Conservation (phyloP, 2,797 vertebrate species). For the Harpagifer antarcticus region DNA sequence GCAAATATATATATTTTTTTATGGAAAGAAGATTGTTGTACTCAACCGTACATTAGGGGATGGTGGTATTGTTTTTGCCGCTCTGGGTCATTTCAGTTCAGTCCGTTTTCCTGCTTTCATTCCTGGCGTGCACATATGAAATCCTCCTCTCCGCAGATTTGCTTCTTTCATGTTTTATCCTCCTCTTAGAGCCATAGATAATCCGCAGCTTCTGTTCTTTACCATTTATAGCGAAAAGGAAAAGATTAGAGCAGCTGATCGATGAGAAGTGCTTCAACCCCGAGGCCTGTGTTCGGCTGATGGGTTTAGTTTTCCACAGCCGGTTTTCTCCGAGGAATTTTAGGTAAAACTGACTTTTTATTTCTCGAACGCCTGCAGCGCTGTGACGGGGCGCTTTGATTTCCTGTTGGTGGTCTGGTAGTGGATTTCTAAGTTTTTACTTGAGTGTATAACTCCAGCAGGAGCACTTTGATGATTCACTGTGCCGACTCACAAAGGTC, state of each 20-base stretch:
- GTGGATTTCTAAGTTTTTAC: slow-evolving; percentile 19
- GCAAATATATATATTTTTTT: neutral
- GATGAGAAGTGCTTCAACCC: slow-evolving; percentile 49
- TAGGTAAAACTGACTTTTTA: slow-evolving; percentile 27
- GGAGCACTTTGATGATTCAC: slow-evolving; percentile 47
- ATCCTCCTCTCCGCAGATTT: slow-evolving; percentile 27
- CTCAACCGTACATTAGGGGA: neutral
- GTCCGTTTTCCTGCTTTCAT: slow-evolving; percentile 29
- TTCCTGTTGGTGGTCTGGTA: slow-evolving; percentile 40
- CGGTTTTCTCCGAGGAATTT: neutral
- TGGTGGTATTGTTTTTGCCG: neutral
- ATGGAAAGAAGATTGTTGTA: neutral
- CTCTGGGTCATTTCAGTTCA: neutral
- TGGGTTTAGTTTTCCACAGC: slow-evolving; percentile 42
- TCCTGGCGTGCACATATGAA: slow-evolving; percentile 40
- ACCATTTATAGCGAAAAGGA: slow-evolving; percentile 73
- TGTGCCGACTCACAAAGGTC: slow-evolving; percentile 25
- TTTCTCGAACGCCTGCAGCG: slow-evolving; percentile 51
- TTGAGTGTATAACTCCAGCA: slow-evolving; percentile 10
- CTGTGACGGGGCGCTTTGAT: slow-evolving; percentile 37
- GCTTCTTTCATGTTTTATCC: slow-evolving; percentile 40
- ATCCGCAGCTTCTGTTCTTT: slow-evolving; percentile 61
- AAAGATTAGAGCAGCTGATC: slow-evolving; percentile 57
- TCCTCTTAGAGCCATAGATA: slow-evolving; percentile 63
- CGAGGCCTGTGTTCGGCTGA: slow-evolving; percentile 38